These are phyloP conservation scores for Gortyna flavago DNA, from an alignment of 2,888 invertebrate species.

Conservation along the genomic window DNA sequence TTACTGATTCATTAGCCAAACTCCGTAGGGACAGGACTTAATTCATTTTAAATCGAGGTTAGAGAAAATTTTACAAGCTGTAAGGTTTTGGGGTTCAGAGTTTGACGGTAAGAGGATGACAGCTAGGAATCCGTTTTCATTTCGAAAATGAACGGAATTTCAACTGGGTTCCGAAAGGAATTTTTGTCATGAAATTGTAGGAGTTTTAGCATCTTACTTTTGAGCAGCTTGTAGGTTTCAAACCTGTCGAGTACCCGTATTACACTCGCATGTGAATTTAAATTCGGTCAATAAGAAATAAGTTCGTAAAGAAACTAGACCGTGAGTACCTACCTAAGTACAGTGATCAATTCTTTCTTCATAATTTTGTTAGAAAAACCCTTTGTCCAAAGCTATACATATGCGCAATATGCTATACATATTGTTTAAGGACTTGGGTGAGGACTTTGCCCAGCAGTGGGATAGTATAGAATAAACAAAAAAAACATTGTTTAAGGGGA, in stretches of 20 bases:
- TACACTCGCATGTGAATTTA: background rate
- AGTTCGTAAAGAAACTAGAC: background rate
- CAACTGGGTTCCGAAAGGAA: background rate
- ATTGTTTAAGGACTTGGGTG: no score
- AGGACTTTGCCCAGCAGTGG: no score
- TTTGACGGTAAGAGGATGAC: constrained; percentile 40
- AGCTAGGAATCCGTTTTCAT: constrained; percentile 43
- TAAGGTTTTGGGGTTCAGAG: constrained; percentile 58
- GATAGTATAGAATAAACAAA: no score
- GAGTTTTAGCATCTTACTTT: background rate
- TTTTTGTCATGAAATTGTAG: constrained; percentile 2
- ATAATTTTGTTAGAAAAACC: background rate
- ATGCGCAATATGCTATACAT: no score
- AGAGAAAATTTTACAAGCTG: constrained; percentile 59
- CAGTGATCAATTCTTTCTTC: background rate
- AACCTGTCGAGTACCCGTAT: background rate
- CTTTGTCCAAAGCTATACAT: no score
- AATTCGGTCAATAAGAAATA: background rate
- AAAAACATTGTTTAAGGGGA: no score
- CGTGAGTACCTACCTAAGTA: no score
- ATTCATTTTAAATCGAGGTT: constrained; percentile 68
- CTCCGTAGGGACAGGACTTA: constrained; percentile 59
- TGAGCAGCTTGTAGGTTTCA: background rate
- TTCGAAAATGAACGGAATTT: constrained; percentile 26
- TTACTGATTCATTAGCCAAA: constrained; percentile 70